Evolutionary conservation across 2,113 vertebrate species (phyloP), one percentile per base, ranked within the genome.

Genomic region (Morone saxatilis): DNA sequence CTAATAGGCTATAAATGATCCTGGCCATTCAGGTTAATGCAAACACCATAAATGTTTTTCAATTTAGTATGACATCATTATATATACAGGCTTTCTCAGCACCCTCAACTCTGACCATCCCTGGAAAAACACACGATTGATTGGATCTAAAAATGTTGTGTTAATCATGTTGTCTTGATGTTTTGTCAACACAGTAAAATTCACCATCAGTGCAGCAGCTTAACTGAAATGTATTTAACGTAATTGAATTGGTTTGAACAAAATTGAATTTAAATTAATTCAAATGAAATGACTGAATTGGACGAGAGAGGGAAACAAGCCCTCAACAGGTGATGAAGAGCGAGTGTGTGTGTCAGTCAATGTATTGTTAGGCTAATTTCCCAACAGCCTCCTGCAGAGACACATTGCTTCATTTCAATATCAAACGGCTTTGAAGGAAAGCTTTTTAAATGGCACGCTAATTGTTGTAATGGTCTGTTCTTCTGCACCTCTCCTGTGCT

Each of bases 401-500:
- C 84, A 40, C 80, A 78, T 81, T 87, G 85, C 81, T 88, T 90
- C 75, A 88, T 91, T 93, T 89, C 84, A 88, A 87, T 84, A 92
- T 93, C 90, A 94, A 91, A 90, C 70, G 48, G 74, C 85, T 81
- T 61, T 65, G 76, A 80, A 74, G 83, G 71, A 86, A 88, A 88
- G 88, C 86, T 86, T 91, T 90, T 90, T 84, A 91, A 91, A 92
- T 86, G 82, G 76, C 83, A 76, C 63, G 51, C 85, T 94, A 93
- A 94, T 94, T 92, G 92, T 89, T 81, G 72, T 89, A 92, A 93
- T 90, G 78, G 88, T 88, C 83, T 90, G 88, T 90, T 90, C 83
- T 69, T 61, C 65, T 76, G 88, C 77, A 86, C 85, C 78, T 85
- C 82, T 76, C 54, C 57, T 50, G 43, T 54, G 0, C 78, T 3